Base-by-base conservation (phyloP, 2,113 vertebrate species). In the Symphodus melops region DNA sequence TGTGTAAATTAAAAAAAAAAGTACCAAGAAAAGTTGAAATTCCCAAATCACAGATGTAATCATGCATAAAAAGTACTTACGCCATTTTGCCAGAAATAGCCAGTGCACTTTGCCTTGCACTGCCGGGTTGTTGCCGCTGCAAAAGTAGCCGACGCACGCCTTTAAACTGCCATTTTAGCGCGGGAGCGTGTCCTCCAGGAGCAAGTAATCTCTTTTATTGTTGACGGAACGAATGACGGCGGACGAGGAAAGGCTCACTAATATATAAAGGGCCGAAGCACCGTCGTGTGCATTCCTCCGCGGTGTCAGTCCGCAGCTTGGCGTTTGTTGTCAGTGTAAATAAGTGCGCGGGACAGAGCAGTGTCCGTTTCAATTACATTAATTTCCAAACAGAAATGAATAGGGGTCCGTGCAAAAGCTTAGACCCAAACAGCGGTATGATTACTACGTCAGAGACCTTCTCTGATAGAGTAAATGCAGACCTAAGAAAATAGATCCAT, bases 31-130 rank as follows among this genome's bases (percentile, higher is more conserved):
- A 14, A 20, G 25, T 5, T 53, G 9, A 48, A 33, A 55, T 37
- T 4, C 56, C 1, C 0, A 4, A 48, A 1, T 9, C n/a, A 4
- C 19, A 0, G 1, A 16, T 1, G 2, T 11, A 0, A 20, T 59
- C 25, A 42, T 12, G 49, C 14, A 7, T n/a, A 9, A 52, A 74
- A 66, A 33, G 28, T 62, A 94, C 94, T 94, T 94, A 95, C 94
- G 94, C 94, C 94, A 95, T 95, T 87, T 92, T 94, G 92, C 91
- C 89, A 71, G 75, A 92, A 89, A 93, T 67, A 89, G 88, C 92
- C 93, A 89, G 80, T 89, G 94, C 94, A 88, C 58, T 90, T 78
- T 14, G 90, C 92, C 91, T 54, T 92, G 94, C 93, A 93, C 93
- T 94, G 94, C 92, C 89, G 66, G 79, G 67, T 86, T 86, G 20